Conservation (phyloP, 2,113 vertebrate genomes). For the Rhinogobius similis region DNA sequence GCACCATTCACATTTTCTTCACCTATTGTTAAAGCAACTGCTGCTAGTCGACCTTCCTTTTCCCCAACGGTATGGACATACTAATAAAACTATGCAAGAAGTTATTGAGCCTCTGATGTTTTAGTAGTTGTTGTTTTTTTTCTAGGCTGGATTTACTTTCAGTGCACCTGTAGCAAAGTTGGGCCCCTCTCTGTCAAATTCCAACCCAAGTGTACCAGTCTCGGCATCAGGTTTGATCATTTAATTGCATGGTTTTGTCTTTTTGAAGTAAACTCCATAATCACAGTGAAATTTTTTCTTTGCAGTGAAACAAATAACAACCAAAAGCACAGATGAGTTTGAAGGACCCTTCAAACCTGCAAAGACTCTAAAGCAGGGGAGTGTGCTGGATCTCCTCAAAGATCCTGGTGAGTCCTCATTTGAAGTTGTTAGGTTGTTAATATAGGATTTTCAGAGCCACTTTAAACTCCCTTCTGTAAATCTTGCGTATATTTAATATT, state of each 20-base stretch:
- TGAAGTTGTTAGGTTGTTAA: background rate
- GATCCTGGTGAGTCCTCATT: conserved; percentile 82
- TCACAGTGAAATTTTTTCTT: background rate
- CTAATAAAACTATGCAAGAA: background rate
- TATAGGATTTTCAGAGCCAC: background rate
- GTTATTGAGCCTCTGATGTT: background rate
- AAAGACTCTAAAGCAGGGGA: conserved; percentile 89
- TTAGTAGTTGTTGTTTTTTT: conserved; percentile 39
- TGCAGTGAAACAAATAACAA: conserved; percentile 67
- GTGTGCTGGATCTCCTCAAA: conserved; percentile 93
- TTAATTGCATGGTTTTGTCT: conserved; percentile 21
- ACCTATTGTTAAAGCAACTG: conserved; percentile 94
- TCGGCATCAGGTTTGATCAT: conserved; percentile 73
- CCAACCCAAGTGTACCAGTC: conserved; percentile 69
- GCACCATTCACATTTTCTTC: conserved; percentile 91
- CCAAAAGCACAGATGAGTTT: conserved; percentile 78
- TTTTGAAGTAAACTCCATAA: background rate
- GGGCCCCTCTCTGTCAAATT: conserved; percentile 75
- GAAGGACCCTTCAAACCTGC: conserved; percentile 86
- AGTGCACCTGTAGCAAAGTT: conserved; percentile 90
- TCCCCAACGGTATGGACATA: conserved; percentile 79
- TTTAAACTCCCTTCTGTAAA: background rate
- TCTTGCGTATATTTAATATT: background rate
- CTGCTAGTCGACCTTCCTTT: conserved; percentile 85
- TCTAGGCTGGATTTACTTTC: conserved; percentile 90